Base-by-base conservation (phyloP, 2,113 vertebrate species). In the Hypocryptadius cinnamomeus region DNA sequence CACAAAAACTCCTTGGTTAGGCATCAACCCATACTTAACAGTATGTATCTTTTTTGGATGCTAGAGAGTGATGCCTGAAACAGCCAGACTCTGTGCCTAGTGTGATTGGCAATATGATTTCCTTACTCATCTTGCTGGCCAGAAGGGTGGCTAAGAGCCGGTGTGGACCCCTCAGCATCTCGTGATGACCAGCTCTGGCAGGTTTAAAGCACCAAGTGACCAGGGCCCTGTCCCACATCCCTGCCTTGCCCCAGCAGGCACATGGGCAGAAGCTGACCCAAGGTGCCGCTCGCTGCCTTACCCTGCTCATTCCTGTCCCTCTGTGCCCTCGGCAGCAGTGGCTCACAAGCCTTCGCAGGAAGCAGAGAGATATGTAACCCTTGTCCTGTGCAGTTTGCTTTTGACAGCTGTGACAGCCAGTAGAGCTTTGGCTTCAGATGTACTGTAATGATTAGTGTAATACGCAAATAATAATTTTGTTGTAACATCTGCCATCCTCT, bases 391-490 rank as follows among this genome's bases (percentile, higher is more conserved):
- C 2, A 2, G 40, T 47, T 93, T 84, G 27, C 63, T 82, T 79
- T 64, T 59, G 57, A 73, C 64, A 85, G 65, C 77, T 83, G 1
- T 31, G 30, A 27, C 77, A 86, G 85, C 82, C 87, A 88, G 84
- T 7, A 4, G 59, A 87, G 70, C 71, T 93, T 45, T 95, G 85
- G 68, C 85, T 89, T 89, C 85, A 95, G 80, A 70, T 17, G 2
- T 23, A 79, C 59, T 2, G 7, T 80, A 83, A 53, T 54, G 54
- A 95, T 91, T 89, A 91, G 66, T 60, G 87, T 82, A 88, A 91
- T n/a, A 47, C 6, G 0, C 94, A 95, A 95, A 95, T 79, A 93
- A 22, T 95, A 97, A 90, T 95, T 96, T 92, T 90, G 72, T 91
- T 4, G 23, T 95, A 95, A 91, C 53, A 64, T 87, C 95, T 96